These are phyloP conservation scores for Prostheceraeus crozeri DNA, from an alignment of 2,888 invertebrate species.

Conservation along the genomic window DNA sequence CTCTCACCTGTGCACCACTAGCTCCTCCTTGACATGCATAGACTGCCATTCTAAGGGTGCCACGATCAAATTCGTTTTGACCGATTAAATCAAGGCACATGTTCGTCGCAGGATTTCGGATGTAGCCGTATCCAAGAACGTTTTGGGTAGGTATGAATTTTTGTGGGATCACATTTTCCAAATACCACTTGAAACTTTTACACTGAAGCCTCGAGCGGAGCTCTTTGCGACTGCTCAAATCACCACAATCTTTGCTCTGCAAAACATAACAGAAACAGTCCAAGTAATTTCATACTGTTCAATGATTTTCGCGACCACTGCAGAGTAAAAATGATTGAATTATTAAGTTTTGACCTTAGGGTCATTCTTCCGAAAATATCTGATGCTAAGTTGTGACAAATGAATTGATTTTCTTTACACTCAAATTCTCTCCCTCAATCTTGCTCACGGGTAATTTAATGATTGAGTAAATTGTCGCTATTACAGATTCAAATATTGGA, in stretches of 20 bases:
- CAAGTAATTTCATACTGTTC: neutral
- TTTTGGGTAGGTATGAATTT: conserved; percentile 81
- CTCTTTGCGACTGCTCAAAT: conserved; percentile 70
- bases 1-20: conserved; percentile 47
- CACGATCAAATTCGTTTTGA: conserved; percentile 53
- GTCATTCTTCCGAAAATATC: too few species aligned
- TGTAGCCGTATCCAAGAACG: conserved; percentile 67
- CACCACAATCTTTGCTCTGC: conserved; percentile 63
- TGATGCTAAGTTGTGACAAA: too few species aligned
- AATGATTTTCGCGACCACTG: too few species aligned
- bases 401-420: too few species aligned
- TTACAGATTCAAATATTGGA: too few species aligned
- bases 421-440: too few species aligned
- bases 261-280: conserved; percentile 31
- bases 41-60: conserved; percentile 44
- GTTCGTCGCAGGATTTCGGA: conserved; percentile 51
- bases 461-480: too few species aligned
- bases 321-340: too few species aligned
- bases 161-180: conserved; percentile 77
- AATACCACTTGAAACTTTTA: conserved; percentile 82
- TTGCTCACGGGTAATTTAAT: too few species aligned
- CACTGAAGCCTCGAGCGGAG: conserved; percentile 74
- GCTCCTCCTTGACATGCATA: conserved; percentile 54
- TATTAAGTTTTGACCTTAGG: too few species aligned
- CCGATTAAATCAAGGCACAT: conserved; percentile 55